Base-by-base conservation (phyloP, 2,113 vertebrate genomes). In the Canis aureus region DNA sequence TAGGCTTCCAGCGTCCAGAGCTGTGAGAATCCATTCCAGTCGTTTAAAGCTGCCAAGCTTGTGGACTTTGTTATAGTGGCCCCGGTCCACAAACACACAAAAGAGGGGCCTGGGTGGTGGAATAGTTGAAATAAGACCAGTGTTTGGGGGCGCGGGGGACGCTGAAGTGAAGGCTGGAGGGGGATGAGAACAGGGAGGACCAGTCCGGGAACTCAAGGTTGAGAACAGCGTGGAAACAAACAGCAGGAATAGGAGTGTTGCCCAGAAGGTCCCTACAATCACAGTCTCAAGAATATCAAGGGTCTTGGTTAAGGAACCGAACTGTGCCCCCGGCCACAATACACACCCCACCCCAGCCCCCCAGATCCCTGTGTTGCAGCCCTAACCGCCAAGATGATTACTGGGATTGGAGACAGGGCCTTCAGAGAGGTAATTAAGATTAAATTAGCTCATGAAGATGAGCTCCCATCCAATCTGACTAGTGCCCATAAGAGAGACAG, bases 341-440 rank as follows among this genome's bases (percentile, higher is more conserved):
- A 15, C 43, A 59, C 32, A 8, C 81, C 8, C 9, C 57, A 17
- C 59, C 19, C 5, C 7, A n/a, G 6, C 3, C 11, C 1, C 43
- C 15, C 2, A 5, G 22, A 35, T 9, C 62, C 66, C 9, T 3
- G 49, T 0, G 2, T 0, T 8, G 23, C n/a, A 22, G 22, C 10
- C 19, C 35, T 25, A 23, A 17, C 16, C 3, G 12, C 16, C 8
- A 11, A 3, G 4, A 38, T 57, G 66, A 23, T 25, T 22, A 43
- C 43, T 43, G 43, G 15, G n/a, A 3, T 43, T 10, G 20, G 73
- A 35, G 29, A 74, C 0, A 79, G 12, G 8, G 15, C 8, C 32
- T 79, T 22, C 27, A 59, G 64, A 82, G 86, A 53, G 29, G 32
- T 62, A 53, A 55, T 22, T 11, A 15, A 53, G 62, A 67, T 49